Evolutionary conservation across 2,888 invertebrate species (phyloP), one percentile per base, ranked within the genome.

Genomic region (Agrochola litura): DNA sequence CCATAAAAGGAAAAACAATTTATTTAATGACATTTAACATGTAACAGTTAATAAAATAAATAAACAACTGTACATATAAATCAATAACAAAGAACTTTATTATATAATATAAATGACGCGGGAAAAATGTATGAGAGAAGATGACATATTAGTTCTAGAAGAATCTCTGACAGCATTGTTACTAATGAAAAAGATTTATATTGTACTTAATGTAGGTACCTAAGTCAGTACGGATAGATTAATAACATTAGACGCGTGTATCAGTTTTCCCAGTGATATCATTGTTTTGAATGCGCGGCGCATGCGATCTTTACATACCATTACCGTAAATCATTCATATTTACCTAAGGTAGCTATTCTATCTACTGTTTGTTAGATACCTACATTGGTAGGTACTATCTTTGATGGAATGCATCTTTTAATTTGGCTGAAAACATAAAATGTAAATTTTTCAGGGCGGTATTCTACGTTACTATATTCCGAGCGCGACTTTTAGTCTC

Each of bases 201-300:
- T 73, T 67, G 52, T 68, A n/a, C n/a, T n/a, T n/a, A 80, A 86
- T 79, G 37, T 25, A n/a, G n/a, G n/a, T n/a, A n/a, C n/a, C n/a
- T n/a, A 67, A 83, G 63, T 80, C 75, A 61, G 25, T 43, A 65
- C 30, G 67, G 41, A 69, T 65, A 67, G 69, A 77, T 76, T 81
- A 82, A 79, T 87, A 72, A 83, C 68, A 82, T 82, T 76, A 71
- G 41, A 75, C 70, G 63, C 37, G 16, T 65, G 70, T 72, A 69
- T 75, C 64, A 82, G 83, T 81, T 78, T 88, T 83, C 70, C 84
- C 82, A 78, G 66, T 88, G 89, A 83, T 79, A 82, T 89, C 88
- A 88, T 81, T 88, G 80, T 82, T 86, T 83, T 78, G 58, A 49
- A 87, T 83, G 83, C 80, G 71, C 16, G 4, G 37, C n/a, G 69